phyloP scores from a whole-genome alignment of 2,888 invertebrate genomes.

The Tridacna crocea region DNA sequence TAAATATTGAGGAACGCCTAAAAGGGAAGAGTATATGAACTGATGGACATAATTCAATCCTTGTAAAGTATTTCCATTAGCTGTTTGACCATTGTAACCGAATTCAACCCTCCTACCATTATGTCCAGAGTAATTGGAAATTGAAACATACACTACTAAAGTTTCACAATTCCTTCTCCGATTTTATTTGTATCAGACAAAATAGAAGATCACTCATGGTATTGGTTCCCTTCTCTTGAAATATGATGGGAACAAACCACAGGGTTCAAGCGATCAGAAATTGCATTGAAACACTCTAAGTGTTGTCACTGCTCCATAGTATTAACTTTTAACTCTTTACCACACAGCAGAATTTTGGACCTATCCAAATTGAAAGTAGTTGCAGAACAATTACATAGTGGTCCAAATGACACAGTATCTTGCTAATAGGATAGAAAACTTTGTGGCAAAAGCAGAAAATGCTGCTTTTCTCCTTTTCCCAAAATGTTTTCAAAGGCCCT shows the following conservation, averaged over 20 bases:
- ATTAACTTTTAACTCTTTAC: background rate
- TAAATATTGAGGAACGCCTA: no score
- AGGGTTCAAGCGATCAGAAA: constrained; percentile 11
- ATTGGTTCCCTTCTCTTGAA: constrained; percentile 17
- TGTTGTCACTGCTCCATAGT: background rate
- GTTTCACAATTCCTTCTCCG: constrained; percentile 29
- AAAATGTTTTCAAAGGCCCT: no score
- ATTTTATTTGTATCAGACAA: constrained; percentile 16
- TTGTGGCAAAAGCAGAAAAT: no score
- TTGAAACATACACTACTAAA: constrained; percentile 40
- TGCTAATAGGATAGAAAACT: no score
- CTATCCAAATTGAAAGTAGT: no score
- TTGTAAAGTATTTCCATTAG: background rate
- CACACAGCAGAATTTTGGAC: no score
- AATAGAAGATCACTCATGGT: constrained; percentile 12
- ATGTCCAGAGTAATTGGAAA: constrained; percentile 40
- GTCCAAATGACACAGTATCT: no score
- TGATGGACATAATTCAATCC: background rate
- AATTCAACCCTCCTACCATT: background rate
- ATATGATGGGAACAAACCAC: constrained; percentile 21
- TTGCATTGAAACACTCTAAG: constrained; percentile 23
- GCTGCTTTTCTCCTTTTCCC: no score
- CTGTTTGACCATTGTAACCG: constrained; percentile 6
- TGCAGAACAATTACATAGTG: no score
- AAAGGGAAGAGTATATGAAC: no score